Evolutionary conservation across 2,888 invertebrate genomes (phyloP).

Genomic region (Schizaphis graminum): DNA sequence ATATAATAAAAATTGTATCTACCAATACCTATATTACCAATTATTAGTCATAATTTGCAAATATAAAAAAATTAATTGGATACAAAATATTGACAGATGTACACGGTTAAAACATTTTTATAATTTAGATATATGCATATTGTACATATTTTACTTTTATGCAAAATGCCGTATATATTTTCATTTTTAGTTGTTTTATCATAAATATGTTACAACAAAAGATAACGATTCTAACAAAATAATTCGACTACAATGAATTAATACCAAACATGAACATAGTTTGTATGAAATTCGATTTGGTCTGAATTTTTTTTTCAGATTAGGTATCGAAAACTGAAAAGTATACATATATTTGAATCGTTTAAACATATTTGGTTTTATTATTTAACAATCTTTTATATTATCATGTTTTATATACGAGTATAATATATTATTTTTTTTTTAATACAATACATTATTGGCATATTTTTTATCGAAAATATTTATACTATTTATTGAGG

Average conservation of each 20-base stretch:
- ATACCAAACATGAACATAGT: neutral
- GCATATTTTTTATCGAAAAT: neutral
- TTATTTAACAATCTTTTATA: neutral
- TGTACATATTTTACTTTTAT: neutral
- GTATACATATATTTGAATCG: neutral
- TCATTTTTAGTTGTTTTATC: neutral
- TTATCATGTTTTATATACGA: too few species aligned
- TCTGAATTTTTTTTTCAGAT: neutral
- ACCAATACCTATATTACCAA: neutral
- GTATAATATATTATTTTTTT: too few species aligned
- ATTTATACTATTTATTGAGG: neutral
- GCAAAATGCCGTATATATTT: neutral
- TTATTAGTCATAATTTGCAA: neutral
- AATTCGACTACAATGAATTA: neutral
- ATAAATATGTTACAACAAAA: neutral
- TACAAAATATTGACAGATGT: neutral
- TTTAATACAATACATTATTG: neutral
- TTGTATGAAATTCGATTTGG: neutral
- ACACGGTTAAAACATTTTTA: neutral
- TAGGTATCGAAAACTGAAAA: neutral
- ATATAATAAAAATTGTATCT: neutral
- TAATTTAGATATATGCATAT: neutral
- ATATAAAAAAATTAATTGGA: neutral
- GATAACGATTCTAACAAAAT: neutral
- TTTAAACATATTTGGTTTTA: neutral